Conservation (phyloP, 2,888 invertebrate genomes). For the Agonopterix subpropinquella region DNA sequence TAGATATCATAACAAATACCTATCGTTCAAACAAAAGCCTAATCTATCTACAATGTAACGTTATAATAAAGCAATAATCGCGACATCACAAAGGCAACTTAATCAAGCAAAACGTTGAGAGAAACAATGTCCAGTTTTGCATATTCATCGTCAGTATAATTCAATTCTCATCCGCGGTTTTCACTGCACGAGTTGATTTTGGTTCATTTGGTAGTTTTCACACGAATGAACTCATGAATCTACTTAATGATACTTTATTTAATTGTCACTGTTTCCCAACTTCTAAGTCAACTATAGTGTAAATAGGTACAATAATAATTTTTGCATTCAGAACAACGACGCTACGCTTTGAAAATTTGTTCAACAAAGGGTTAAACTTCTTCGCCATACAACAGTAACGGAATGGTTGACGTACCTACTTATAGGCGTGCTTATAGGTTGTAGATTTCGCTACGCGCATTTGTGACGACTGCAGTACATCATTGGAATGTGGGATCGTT, state of each 20-base stretch:
- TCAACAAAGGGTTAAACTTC: too few species aligned
- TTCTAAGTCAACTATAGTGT: too few species aligned
- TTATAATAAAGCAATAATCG: constrained; percentile 29
- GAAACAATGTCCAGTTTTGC: constrained; percentile 55
- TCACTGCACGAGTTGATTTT: constrained; percentile 57
- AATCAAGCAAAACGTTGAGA: constrained; percentile 37
- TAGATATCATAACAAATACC: background rate
- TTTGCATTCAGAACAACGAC: too few species aligned
- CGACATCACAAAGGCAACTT: too few species aligned
- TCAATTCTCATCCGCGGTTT: constrained; percentile 59
- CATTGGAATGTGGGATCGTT: too few species aligned
- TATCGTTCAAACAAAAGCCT: constrained; percentile 12
- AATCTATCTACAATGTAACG: constrained; percentile 22
- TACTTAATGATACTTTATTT: constrained; percentile 25
- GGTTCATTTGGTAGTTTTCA: constrained; percentile 58
- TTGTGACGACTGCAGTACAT: too few species aligned
- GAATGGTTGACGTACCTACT: too few species aligned
- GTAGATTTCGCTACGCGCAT: too few species aligned
- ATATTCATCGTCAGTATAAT: constrained; percentile 66
- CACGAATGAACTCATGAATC: constrained; percentile 32
- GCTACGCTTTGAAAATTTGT: too few species aligned
- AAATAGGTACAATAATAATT: too few species aligned
- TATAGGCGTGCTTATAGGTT: too few species aligned
- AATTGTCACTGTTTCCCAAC: background rate
- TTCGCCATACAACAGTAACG: too few species aligned